Evolutionary conservation across 2,797 vertebrate species (phyloP).

Genomic region (Alectoris magna): DNA sequence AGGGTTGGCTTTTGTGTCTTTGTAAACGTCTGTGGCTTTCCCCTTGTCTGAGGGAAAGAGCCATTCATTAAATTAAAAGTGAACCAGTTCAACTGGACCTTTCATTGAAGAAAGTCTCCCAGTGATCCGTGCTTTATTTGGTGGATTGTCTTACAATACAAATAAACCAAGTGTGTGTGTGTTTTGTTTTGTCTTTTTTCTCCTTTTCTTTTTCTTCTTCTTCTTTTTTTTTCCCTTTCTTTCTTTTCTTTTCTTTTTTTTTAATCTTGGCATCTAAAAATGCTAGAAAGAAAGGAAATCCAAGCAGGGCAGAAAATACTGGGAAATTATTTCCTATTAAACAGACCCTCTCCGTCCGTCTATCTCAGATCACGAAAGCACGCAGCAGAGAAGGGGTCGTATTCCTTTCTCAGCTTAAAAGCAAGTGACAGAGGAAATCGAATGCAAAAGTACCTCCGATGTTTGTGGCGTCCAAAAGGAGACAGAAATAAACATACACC

Average conservation of each 20-base stretch:
- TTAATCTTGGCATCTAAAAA: conserved; percentile 78
- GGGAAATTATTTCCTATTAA: conserved; percentile 71
- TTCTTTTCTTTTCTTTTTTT: neutral
- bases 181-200: neutral
- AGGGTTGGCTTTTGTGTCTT: conserved; percentile 71
- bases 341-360: conserved; percentile 27
- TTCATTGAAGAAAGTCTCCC: conserved; percentile 78
- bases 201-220: too few species aligned
- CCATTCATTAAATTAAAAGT: conserved; percentile 78
- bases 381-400: conserved; percentile 28
- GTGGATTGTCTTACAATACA: conserved; percentile 77
- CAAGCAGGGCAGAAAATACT: conserved; percentile 67
- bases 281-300: conserved; percentile 77
- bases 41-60: conserved; percentile 64
- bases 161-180: conserved; percentile 58
- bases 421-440: conserved; percentile 38
- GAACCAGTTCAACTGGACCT: conserved; percentile 67
- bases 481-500: conserved; percentile 20
- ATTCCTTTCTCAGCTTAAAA: conserved; percentile 62
- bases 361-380: conserved; percentile 48
- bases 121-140: conserved; percentile 75
- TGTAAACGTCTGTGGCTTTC: conserved; percentile 70
- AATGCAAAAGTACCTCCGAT: conserved; percentile 38
- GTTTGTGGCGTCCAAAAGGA: conserved; percentile 56
- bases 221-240: neutral